Percentiles rank a stretch among this genome's conserved stretches.
phyloP scores from a whole-genome alignment of 2,113 vertebrate species.

The Epinephelus cyanopodus region DNA sequence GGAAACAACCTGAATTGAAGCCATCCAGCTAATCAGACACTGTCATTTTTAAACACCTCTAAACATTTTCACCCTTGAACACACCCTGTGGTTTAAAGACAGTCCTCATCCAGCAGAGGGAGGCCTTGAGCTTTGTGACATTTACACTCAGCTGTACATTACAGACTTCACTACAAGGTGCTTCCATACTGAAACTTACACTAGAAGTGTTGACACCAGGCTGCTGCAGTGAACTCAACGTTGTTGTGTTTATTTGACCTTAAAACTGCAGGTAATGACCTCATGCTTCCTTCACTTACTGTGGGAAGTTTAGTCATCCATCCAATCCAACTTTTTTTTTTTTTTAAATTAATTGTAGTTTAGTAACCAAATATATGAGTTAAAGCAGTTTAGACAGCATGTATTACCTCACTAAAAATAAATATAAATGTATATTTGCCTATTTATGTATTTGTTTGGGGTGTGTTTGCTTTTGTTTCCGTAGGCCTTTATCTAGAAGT shows the following conservation, averaged over 20 bases:
- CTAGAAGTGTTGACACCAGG: not conserved
- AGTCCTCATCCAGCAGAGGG: conserved; percentile 56
- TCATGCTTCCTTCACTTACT: not conserved
- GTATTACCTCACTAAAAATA: not conserved
- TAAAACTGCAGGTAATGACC: not conserved
- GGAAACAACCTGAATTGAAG: not conserved
- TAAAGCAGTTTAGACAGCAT: not conserved
- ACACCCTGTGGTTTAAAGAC: not conserved
- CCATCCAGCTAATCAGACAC: not conserved
- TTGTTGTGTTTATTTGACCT: not conserved
- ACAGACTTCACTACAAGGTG: not conserved
- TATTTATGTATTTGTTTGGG: not conserved
- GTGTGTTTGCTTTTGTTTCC: not conserved
- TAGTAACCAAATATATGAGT: not conserved
- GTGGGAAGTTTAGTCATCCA: not conserved
- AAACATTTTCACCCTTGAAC: conserved; percentile 12
- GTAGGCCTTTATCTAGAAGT: not conserved
- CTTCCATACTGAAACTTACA: not conserved
- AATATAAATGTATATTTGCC: not conserved
- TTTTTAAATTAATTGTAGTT: too few relatives aligned
- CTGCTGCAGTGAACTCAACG: not conserved
- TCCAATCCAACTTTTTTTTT: not conserved
- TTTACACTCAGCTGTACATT: not conserved
- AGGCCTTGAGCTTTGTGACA: conserved; percentile 21
- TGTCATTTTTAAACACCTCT: conserved; percentile 6